A percentile compares a stretch with the other conserved stretches of the same genome.
Conservation (phyloP, 2,797 vertebrate species). For the Steatocranus sp. region DNA sequence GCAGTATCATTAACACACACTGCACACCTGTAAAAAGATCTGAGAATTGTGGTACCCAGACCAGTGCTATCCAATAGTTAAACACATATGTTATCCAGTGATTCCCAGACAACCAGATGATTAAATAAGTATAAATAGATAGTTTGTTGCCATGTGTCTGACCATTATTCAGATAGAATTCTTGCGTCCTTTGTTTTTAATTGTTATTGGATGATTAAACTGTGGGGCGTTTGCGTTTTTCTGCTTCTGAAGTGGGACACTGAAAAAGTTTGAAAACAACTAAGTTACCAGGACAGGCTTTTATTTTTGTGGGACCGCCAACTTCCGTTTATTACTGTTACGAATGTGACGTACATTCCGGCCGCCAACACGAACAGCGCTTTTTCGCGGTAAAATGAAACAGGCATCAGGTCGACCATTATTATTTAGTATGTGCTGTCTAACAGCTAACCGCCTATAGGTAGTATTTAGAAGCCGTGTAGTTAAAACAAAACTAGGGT, state of each 20-base stretch:
- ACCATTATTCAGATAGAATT: neutral
- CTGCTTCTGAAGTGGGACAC: neutral
- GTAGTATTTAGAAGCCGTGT: fast-evolving
- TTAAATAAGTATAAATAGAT: neutral
- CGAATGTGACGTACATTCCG: conserved; percentile 35
- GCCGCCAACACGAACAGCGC: conserved; percentile 34
- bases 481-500: neutral
- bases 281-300: neutral
- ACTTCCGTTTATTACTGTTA: conserved; percentile 8
- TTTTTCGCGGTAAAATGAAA: conserved; percentile 74
- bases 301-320: neutral
- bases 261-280: neutral
- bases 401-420: neutral
- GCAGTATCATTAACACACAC: neutral
- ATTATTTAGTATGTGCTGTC: fast-evolving
- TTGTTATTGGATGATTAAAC: neutral
- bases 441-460: fast-evolving
- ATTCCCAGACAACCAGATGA: neutral
- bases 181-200: neutral
- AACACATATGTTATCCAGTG: neutral
- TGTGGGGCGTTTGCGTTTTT: neutral
- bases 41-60: neutral
- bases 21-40: neutral
- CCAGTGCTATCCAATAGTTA: neutral
- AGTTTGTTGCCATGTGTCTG: neutral